A percentile compares a stretch with the other conserved stretches of the same genome.
Evolutionary conservation across 2,888 invertebrate species (phyloP).

Genomic region (Nineta flava): DNA sequence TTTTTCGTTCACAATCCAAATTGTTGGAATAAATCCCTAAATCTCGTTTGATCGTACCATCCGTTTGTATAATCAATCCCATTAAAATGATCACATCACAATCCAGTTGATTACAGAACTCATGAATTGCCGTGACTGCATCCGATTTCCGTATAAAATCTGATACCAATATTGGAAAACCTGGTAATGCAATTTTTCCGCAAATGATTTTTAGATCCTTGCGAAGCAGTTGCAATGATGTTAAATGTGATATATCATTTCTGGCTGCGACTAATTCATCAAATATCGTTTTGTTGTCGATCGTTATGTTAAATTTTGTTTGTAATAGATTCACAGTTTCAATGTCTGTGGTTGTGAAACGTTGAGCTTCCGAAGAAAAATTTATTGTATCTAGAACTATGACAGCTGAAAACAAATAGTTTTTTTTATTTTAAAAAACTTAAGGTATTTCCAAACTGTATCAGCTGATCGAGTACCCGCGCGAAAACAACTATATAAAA

Average conservation of each 20-base stretch:
- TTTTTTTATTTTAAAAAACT: conserved; percentile 3
- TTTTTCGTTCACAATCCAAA: background rate
- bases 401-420: conserved; percentile 39
- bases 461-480: too few relatives aligned
- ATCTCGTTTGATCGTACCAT: conserved; percentile 34
- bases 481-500: too few relatives aligned
- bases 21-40: conserved; percentile 31
- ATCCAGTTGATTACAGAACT: conserved; percentile 29
- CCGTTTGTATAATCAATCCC: conserved; percentile 39
- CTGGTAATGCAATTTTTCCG: conserved; percentile 31
- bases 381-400: conserved; percentile 72
- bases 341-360: conserved; percentile 49
- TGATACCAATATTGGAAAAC: conserved; percentile 46
- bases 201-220: conserved; percentile 57
- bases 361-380: conserved; percentile 47
- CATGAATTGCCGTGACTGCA: conserved; percentile 31
- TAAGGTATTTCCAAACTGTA: too few relatives aligned
- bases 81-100: conserved; percentile 37
- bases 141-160: conserved; percentile 34
- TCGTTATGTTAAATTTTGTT: conserved; percentile 27
- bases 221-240: conserved; percentile 47
- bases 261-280: conserved; percentile 43
- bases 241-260: conserved; percentile 46
- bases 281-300: conserved; percentile 30
- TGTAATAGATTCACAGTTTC: conserved; percentile 41